phyloP scores from a whole-genome alignment of 2,888 invertebrate genomes.

The Drosophila putrida region DNA sequence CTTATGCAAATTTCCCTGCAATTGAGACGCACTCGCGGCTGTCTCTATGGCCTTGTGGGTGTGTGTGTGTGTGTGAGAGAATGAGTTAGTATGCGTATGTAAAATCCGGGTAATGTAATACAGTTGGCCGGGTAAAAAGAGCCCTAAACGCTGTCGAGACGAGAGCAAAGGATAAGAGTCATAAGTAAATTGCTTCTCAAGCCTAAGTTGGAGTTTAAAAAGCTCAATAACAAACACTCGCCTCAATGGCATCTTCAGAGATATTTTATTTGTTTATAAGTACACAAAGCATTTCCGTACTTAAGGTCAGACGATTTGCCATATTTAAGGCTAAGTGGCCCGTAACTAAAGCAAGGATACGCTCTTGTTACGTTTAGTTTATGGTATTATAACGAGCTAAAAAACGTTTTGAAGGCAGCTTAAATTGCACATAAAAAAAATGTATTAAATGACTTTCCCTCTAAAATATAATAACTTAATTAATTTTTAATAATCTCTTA shows the following conservation, averaged over 20 bases:
- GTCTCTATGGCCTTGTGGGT: slow-evolving; percentile 10
- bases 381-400: not conserved
- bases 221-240: slow-evolving; percentile 46
- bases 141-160: slow-evolving; percentile 50
- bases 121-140: slow-evolving; percentile 34
- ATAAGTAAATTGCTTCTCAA: slow-evolving; percentile 74
- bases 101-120: slow-evolving; percentile 65
- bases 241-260: slow-evolving; percentile 23
- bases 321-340: slow-evolving; percentile 8
- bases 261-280: slow-evolving; percentile 34
- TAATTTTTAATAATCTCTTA: too few species aligned
- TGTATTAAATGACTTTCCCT: too few species aligned
- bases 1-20: slow-evolving; percentile 76
- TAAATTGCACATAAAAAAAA: too few species aligned
- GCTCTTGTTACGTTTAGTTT: not conserved
- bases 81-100: slow-evolving; percentile 41
- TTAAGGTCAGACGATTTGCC: not conserved
- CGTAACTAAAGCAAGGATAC: slow-evolving; percentile 11
- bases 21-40: slow-evolving; percentile 72
- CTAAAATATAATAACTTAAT: too few species aligned
- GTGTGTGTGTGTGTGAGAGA: slow-evolving; percentile 14
- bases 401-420: too few species aligned
- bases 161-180: slow-evolving; percentile 65
- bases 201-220: slow-evolving; percentile 41
- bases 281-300: slow-evolving; percentile 1